phyloP scores from a whole-genome alignment of 2,888 invertebrate species.

The Trilocha varians region DNA sequence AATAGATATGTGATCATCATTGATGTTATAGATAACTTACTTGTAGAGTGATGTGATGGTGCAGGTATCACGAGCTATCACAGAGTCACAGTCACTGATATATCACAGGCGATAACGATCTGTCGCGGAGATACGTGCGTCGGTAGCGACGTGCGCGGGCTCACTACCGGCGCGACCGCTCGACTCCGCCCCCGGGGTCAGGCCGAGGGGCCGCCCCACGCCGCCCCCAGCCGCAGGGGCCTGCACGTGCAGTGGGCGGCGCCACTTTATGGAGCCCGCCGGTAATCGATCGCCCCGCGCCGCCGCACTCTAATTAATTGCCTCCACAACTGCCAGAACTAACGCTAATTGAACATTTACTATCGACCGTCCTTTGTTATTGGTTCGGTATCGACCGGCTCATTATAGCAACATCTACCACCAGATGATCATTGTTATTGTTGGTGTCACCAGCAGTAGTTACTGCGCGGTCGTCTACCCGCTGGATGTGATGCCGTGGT shows the following conservation, averaged over 20 bases:
- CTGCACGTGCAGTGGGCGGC: constrained; percentile 14
- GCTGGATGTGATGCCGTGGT: too few species aligned
- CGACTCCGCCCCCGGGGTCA: constrained; percentile 14
- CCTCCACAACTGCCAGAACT: constrained; percentile 5
- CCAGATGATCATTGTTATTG: not conserved
- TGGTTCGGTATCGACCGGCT: not conserved
- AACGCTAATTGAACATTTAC: not conserved
- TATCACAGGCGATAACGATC: constrained; percentile 15
- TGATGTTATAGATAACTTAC: not conserved
- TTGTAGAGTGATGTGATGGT: not conserved
- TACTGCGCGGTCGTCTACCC: too few species aligned
- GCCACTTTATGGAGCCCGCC: constrained; percentile 19
- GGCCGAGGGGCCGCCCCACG: constrained; percentile 10
- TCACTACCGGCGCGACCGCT: constrained; percentile 29
- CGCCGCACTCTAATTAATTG: constrained; percentile 32
- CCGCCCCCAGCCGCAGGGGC: constrained; percentile 6
- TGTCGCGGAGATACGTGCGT: constrained; percentile 26
- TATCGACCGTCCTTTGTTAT: not conserved
- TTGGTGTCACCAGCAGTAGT: too few species aligned
- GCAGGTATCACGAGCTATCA: not conserved
- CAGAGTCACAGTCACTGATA: constrained; percentile 17
- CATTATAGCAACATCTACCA: not conserved
- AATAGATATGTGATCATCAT: not conserved
- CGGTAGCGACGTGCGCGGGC: constrained; percentile 33
- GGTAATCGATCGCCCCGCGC: constrained; percentile 10